Base-by-base conservation (phyloP, 2,888 invertebrate genomes). In the Oligia strigilis region DNA sequence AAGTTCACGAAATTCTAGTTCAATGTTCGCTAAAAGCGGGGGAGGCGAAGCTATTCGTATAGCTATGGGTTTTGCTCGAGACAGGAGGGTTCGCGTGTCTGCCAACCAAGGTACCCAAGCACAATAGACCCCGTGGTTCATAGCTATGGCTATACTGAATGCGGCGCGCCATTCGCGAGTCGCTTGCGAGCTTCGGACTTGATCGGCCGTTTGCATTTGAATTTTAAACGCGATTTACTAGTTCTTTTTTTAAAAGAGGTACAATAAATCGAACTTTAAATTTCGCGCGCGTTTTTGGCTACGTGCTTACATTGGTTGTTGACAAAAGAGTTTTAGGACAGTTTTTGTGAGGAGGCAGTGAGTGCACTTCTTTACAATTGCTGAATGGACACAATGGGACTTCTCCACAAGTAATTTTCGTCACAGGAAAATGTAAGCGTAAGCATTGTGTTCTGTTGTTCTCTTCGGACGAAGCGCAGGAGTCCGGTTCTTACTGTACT, bases 391-490 rank as follows among this genome's bases (percentile, higher is more conserved):
- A 96, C 94, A 95, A 96, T 95, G 94, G 93, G 90, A 92, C 92
- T 94, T 94, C 92, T 91, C 92, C 91, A 90, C 92, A 90, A 92
- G 95, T 95, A 94, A 95, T 95, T 94, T 94, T 94, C 92, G 93
- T 93, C 93, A 91, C 93, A 90, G 92, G 94, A 97, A 96, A 96
- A 97, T 97, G 97, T 96, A 94, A 95, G 93, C 94, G 97, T 97
- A 95, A 97, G 97, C 92, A 94, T 94, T 94, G 91, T 94, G 87
- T 87, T 92, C 92, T 92, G 88, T 93, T 92, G 85, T 91, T 91
- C 89, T 88, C 64, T 89, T 90, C 79, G 83, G 81, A 83, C 84
- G 73, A 71, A 80, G 78, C 71, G 82, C 79, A 79, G 62, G 72
- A 75, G 83, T 80, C 85, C 82, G 80, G 86, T 76, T 75, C 40